phyloP scores from a whole-genome alignment of 2,888 invertebrate genomes.

The Acronicta leporina region DNA sequence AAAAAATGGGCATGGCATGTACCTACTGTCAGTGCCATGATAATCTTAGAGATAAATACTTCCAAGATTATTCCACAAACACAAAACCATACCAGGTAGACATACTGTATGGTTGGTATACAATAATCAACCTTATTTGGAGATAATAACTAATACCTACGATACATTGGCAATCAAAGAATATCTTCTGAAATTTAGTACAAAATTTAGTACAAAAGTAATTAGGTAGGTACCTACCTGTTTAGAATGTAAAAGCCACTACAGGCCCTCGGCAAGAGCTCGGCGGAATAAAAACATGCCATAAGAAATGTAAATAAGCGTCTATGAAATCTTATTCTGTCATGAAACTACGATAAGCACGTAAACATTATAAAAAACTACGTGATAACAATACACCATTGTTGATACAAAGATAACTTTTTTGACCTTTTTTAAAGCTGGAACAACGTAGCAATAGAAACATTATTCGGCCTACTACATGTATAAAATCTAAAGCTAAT shows the following conservation, averaged over 20 bases:
- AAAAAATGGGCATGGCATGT: slow-evolving; percentile 8
- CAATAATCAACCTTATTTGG: slow-evolving; percentile 26
- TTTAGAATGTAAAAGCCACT: slow-evolving; percentile 1
- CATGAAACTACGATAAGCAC: slow-evolving; percentile 59
- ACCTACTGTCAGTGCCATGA: slow-evolving; percentile 10
- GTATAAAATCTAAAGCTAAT: background rate
- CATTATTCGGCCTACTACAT: background rate
- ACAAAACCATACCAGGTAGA: slow-evolving; percentile 7
- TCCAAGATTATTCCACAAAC: slow-evolving; percentile 27
- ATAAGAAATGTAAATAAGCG: slow-evolving; percentile 14
- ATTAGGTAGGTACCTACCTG: slow-evolving; percentile 2
- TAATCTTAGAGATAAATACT: slow-evolving; percentile 33
- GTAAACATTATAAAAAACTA: slow-evolving; percentile 71
- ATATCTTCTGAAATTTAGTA: slow-evolving; percentile 8
- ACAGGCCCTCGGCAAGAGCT: slow-evolving; percentile 13
- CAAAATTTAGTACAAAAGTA: background rate
- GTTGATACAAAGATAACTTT: slow-evolving; percentile 65
- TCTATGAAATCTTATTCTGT: slow-evolving; percentile 29
- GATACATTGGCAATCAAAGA: background rate
- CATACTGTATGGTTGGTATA: slow-evolving; percentile 12
- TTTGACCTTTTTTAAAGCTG: slow-evolving; percentile 17
- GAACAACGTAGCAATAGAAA: slow-evolving; percentile 4
- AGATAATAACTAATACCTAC: slow-evolving; percentile 6
- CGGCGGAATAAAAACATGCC: slow-evolving; percentile 15
- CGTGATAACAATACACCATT: slow-evolving; percentile 67